Conservation (phyloP, 1,140 invertebrate species). For the Diprion similis region DNA sequence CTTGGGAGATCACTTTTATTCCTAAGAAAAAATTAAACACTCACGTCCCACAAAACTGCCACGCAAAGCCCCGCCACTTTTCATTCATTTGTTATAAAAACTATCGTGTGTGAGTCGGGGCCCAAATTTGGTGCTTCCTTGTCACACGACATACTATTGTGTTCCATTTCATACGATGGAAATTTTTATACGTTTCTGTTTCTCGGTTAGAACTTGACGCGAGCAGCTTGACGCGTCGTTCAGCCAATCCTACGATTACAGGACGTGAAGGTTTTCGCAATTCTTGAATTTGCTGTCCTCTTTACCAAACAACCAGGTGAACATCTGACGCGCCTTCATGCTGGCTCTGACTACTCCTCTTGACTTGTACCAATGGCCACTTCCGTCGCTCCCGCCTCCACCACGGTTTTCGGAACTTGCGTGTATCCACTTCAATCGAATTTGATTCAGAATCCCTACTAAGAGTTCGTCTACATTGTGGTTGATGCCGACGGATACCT, state of each 20-base stretch:
- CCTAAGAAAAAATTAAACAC: too few species aligned
- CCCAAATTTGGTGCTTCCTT: too few species aligned
- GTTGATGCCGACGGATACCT: constrained; percentile 89
- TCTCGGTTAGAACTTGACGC: too few species aligned
- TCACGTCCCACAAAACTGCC: too few species aligned
- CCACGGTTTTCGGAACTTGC: constrained; percentile 63
- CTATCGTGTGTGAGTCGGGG: too few species aligned
- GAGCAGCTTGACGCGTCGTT: too few species aligned
- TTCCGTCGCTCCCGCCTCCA: constrained; percentile 49
- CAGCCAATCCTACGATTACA: constrained; percentile 60
- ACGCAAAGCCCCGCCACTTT: too few species aligned
- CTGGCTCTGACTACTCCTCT: constrained; percentile 81
- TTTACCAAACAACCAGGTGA: constrained; percentile 89
- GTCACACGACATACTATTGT: too few species aligned
- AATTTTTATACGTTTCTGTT: too few species aligned
- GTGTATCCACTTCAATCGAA: constrained; percentile 76
- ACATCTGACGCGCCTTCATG: constrained; percentile 88
- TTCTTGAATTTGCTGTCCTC: constrained; percentile 91
- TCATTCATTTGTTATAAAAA: too few species aligned
- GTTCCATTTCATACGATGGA: too few species aligned
- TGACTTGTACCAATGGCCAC: constrained; percentile 80
- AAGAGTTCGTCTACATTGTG: constrained; percentile 89
- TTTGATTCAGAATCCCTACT: constrained; percentile 83
- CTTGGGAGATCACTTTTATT: too few species aligned
- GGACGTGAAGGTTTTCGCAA: constrained; percentile 86